Base-by-base conservation (phyloP, 2,888 invertebrate genomes). In the Cephus runcator region DNA sequence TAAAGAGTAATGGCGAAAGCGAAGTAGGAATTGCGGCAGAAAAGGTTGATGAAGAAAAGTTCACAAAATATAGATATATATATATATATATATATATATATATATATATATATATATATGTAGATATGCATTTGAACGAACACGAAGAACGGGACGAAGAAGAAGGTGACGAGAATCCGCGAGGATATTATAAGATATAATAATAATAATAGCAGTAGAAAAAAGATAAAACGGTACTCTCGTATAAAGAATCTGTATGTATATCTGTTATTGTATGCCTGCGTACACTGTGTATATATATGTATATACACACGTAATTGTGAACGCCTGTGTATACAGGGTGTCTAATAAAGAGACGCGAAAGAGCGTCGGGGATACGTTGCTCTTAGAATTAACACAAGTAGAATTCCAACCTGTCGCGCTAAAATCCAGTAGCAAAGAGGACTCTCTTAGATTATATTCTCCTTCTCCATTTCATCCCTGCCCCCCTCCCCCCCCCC, bases 231-330 rank as follows among this genome's bases (percentile, higher is more conserved):
- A 40, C 40, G 6, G 23, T 40, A 56, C 23, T 15, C 9, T 23
- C 23, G 0, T 56, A 56, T 2, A 56, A 23, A 56, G 56, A 56
- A 76, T 83, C 81, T 85, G 75, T 81, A 56, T 23, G 9, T 56
- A 15, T 23, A 35, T 12, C 12, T 35, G 12, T 35, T 4, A 3
- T 12, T 35, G 56, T 56, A 56, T 56, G 9, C 9, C 9, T 56
- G 56, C 56, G 56, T 23, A 56, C 23, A 23, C 9, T 56, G 56
- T 56, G 15, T 56, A 56, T 56, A 56, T 56, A 40, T 40, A 40
- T 56, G 4, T 4, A 40, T 15, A 40, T 4, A 85, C 84, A 85
- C 71, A 56, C 79, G 77, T 76, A 80, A 81, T 85, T 83, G 79
- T 73, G 78, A 79, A 79, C 79, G 79, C 78, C 77, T 75, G 76